phyloP scores from a whole-genome alignment of 2,888 invertebrate genomes.

The Onthophagus sagittarius region DNA sequence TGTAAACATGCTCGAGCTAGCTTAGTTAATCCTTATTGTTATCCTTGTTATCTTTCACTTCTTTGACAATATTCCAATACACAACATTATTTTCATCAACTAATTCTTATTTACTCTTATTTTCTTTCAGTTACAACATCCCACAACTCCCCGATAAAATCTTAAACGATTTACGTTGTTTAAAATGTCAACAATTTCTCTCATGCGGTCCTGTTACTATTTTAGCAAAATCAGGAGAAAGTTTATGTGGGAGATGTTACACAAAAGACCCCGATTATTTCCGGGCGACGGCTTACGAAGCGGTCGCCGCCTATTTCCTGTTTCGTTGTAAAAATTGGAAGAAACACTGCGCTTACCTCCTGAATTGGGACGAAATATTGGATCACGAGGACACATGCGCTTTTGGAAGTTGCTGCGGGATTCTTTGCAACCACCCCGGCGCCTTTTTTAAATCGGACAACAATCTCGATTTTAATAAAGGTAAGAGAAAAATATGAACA shows the following conservation, averaged over 20 bases:
- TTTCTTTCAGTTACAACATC: constrained; percentile 15
- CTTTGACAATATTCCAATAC: too few relatives aligned
- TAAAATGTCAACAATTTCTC: constrained; percentile 39
- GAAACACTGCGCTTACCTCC: constrained; percentile 37
- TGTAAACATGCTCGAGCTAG: too few relatives aligned
- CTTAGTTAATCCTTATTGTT: too few relatives aligned
- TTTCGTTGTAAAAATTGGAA: constrained; percentile 43
- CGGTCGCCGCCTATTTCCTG: constrained; percentile 39
- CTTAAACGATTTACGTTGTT: constrained; percentile 36
- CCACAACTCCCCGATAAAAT: constrained; percentile 29
- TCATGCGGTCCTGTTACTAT: constrained; percentile 43
- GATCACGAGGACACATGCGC: constrained; percentile 41
- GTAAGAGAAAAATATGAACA: constrained; percentile 12
- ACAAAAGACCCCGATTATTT: constrained; percentile 33
- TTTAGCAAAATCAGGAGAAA: constrained; percentile 34
- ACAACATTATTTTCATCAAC: too few relatives aligned
- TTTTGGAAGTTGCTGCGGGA: constrained; percentile 34
- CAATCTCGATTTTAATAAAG: constrained; percentile 21
- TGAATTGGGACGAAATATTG: constrained; percentile 39
- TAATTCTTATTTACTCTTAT: background rate
- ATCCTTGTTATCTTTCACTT: too few relatives aligned
- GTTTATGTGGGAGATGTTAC: constrained; percentile 43
- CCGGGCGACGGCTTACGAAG: constrained; percentile 41
- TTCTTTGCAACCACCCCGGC: constrained; percentile 37
- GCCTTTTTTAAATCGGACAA: constrained; percentile 29